Conservation (phyloP, 2,113 vertebrate genomes). For the Ursus arctos region DNA sequence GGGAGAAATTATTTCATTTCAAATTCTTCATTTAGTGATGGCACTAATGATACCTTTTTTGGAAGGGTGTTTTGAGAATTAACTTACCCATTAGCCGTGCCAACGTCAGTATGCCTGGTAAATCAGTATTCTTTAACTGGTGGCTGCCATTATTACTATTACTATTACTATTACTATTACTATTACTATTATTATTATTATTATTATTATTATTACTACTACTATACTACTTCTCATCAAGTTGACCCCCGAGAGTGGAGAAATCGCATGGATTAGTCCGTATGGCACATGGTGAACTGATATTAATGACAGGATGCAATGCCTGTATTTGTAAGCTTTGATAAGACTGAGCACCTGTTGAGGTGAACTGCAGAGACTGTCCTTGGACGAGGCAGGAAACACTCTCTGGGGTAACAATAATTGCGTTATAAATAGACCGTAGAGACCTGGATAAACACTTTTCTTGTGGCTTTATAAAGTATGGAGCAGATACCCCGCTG, state of each 20-base stretch:
- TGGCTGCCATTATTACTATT: background rate
- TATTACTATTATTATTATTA: background rate
- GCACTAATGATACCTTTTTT: background rate
- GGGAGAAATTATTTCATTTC: background rate
- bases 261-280: background rate
- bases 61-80: background rate
- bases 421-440: background rate
- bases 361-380: background rate
- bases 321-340: background rate
- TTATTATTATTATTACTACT: background rate
- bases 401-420: background rate
- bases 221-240: background rate
- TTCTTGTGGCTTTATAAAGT: background rate
- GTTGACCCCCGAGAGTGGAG: background rate
- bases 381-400: background rate
- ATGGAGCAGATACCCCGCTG: background rate
- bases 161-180: background rate
- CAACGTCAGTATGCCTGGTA: background rate
- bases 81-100: background rate
- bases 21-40: background rate
- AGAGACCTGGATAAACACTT: background rate
- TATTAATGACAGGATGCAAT: background rate
- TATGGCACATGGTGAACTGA: background rate
- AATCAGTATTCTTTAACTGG: background rate
- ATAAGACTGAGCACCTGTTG: background rate